Base-by-base conservation (phyloP, 1,140 invertebrate genomes). In the Lepidurus apus region DNA sequence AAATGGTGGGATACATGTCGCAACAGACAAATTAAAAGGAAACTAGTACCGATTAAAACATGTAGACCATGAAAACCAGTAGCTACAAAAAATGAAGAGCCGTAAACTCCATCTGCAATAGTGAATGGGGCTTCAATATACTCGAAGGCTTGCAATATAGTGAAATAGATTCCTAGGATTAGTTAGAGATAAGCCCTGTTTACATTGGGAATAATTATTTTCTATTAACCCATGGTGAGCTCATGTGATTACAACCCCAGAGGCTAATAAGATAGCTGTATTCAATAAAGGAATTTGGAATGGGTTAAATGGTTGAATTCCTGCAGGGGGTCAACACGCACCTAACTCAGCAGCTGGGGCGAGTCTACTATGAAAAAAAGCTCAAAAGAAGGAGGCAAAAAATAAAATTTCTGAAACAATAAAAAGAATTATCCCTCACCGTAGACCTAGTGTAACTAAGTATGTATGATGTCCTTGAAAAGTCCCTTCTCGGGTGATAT, bases 41-140 rank as follows among this genome's bases (percentile, higher is more conserved):
- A 92, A 75, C 87, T 86, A 76, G 88, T 88, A 82, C 90, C 91
- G 85, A 91, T 89, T 82, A 91, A 85, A 73, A 92, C 90, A 87
- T 92, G 91, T 26, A 91, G 8, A 65, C 90, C 91, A 85, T 92
- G 90, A 79, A 93, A 92, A 84, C 91, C 90, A 44, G 91, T 92
- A 77, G 88, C 87, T 85, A 92, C 86, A 87, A 89, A 92, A 86
- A 92, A 92, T 42, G 86, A 88, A 78, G 89, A 87, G 17, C 91
- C 90, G 86, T 89, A 92, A 83, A 88, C 83, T 82, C 87, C 88
- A 84, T 91, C 88, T 79, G 86, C 82, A 83, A 90, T 88, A 65
- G 84, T 81, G 85, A 90, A 91, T 0, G 82, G 79, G 1, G 87
- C 81, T 83, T 87, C 83, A 7, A 85, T 81, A 76, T 86, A 84